Conservation (phyloP, 2,797 vertebrate species). For the Pyrocephalus nanus region DNA sequence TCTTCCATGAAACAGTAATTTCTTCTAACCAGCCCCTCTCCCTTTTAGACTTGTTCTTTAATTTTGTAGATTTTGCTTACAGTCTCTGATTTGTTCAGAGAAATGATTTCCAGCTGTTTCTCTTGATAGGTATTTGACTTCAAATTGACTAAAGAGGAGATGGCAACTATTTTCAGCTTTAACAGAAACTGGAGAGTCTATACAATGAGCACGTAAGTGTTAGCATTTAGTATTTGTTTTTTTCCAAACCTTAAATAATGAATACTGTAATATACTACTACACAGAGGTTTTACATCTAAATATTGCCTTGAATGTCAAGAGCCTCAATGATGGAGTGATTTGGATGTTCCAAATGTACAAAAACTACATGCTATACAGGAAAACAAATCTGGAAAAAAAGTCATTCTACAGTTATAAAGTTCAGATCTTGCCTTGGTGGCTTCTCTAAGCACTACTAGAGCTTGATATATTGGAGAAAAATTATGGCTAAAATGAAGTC, state of each 20-base stretch:
- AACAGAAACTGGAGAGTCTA: conserved; percentile 61
- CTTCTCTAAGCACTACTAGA: background rate
- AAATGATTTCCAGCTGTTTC: background rate
- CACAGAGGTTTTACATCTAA: background rate
- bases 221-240: background rate
- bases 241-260: background rate
- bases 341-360: background rate
- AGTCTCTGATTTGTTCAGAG: background rate
- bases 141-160: conserved; percentile 58
- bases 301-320: background rate
- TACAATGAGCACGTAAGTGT: background rate
- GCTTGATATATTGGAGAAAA: background rate
- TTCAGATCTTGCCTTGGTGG: background rate
- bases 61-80: background rate
- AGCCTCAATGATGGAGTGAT: background rate
- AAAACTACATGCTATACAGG: background rate
- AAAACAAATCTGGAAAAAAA: background rate
- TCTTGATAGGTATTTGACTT: conserved; percentile 67
- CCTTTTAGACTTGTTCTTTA: background rate
- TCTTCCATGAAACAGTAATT: background rate
- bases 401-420: background rate
- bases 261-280: background rate
- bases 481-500: background rate
- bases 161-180: conserved; percentile 57
- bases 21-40: background rate